These are phyloP conservation scores for Montipora foliosa DNA, from an alignment of 64 coral and sea anemone genomes.

Conservation along the genomic window DNA sequence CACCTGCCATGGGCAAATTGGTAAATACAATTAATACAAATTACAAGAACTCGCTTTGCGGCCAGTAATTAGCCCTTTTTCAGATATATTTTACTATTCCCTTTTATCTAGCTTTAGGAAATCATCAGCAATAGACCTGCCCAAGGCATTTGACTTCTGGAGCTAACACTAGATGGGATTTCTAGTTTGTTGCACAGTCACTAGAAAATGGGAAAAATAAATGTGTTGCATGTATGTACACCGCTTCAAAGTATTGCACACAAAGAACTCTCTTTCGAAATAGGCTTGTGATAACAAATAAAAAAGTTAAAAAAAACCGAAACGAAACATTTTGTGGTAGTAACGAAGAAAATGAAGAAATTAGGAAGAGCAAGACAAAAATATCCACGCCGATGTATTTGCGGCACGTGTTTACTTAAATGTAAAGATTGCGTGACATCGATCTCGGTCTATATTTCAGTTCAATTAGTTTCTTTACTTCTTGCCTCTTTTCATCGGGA, in stretches of 20 bases:
- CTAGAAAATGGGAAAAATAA: not conserved
- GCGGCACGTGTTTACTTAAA: conserved; percentile 30
- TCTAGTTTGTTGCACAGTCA: not conserved
- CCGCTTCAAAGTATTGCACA: not conserved
- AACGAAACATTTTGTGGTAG: not conserved
- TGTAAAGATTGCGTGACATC: conserved; percentile 48
- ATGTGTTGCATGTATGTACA: not conserved
- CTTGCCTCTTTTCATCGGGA: conserved; percentile 35
- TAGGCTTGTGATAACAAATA: not conserved
- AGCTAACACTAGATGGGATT: not conserved
- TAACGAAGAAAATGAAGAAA: not conserved
- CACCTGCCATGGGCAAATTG: conserved; percentile 22
- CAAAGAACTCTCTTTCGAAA: not conserved
- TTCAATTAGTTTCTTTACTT: conserved; percentile 25
- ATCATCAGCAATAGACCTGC: conserved; percentile 7
- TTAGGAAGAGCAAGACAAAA: not conserved
- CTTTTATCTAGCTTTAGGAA: conserved; percentile 51
- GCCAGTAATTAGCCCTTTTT: not conserved
- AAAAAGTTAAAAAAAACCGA: no score
- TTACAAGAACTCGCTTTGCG: not conserved
- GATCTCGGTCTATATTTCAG: conserved; percentile 20
- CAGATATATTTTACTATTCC: conserved; percentile 28
- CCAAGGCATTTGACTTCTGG: not conserved
- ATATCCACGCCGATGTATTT: conserved; percentile 13
- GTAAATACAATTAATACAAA: conserved; percentile 4